Evolutionary conservation across 2,797 vertebrate species (phyloP).

Genomic region (Phataginus tetradactyla): DNA sequence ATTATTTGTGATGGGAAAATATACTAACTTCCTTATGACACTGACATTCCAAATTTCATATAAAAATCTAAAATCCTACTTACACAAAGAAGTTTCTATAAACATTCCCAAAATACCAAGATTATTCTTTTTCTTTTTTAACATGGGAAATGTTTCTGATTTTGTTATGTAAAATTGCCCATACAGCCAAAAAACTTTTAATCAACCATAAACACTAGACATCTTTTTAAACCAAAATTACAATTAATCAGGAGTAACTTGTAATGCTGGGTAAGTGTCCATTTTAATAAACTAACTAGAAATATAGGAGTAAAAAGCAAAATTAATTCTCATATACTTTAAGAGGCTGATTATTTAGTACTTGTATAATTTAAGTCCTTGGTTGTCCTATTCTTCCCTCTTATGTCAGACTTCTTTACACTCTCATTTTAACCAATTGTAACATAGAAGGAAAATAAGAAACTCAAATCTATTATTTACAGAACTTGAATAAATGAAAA

Average conservation of each 20-base stretch:
- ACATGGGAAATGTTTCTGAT: background rate
- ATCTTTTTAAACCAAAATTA: conserved; percentile 42
- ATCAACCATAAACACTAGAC: background rate
- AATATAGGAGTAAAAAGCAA: background rate
- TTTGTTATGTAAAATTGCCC: conserved; percentile 2
- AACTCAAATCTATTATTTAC: conserved; percentile 28
- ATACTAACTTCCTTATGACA: conserved; percentile 12
- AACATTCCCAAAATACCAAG: conserved; percentile 7
- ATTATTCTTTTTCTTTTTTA: background rate
- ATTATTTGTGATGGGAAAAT: background rate
- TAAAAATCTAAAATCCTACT: conserved; percentile 22
- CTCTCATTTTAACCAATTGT: background rate
- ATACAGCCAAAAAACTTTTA: background rate
- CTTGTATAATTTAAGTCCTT: background rate
- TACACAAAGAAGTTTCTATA: conserved; percentile 10
- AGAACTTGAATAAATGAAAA: background rate
- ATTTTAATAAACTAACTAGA: conserved; percentile 38
- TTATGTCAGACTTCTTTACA: background rate
- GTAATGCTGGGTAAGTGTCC: background rate
- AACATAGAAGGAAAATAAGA: conserved; percentile 7
- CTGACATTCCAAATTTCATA: conserved; percentile 10
- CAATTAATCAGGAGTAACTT: background rate
- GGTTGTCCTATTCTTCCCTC: conserved; percentile 16
- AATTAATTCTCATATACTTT: conserved; percentile 31
- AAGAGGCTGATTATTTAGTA: background rate